phyloP scores from a whole-genome alignment of 2,113 vertebrate genomes.

The Diadophis punctatus region DNA sequence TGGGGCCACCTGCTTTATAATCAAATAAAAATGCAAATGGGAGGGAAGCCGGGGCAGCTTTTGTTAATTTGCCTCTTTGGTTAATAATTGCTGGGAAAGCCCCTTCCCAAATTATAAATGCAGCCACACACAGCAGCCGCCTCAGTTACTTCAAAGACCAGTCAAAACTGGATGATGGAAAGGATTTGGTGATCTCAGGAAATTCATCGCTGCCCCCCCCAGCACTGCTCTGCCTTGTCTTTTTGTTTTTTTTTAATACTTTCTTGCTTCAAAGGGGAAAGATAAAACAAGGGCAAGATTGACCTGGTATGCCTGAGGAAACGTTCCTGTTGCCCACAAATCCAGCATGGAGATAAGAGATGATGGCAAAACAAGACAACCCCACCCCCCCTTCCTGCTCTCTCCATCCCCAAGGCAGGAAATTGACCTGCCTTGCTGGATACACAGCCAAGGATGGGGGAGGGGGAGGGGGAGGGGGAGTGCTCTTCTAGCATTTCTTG shows the following conservation, averaged over 20 bases:
- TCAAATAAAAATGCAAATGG: slow-evolving; percentile 10
- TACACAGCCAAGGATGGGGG: not conserved
- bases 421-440: not conserved
- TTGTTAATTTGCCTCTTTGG: slow-evolving; percentile 1
- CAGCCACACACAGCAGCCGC: not conserved
- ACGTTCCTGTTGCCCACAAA: not conserved
- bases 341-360: slow-evolving; percentile 4
- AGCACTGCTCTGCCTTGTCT: not conserved
- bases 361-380: not conserved
- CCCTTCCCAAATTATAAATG: not conserved
- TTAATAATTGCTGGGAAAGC: slow-evolving; percentile 15
- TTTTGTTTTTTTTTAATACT: not conserved
- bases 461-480: not conserved
- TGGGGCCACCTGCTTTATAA: slow-evolving; percentile 18
- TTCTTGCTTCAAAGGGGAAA: slow-evolving; percentile 27
- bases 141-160: slow-evolving; percentile 13
- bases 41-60: not conserved
- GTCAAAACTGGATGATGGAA: not conserved
- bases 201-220: not conserved
- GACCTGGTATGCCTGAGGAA: not conserved
- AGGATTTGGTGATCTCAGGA: slow-evolving; percentile 9
- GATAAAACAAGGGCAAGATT: not conserved
- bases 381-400: not conserved
- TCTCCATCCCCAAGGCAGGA: slow-evolving; percentile 5
- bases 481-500: not conserved